Base-by-base conservation (phyloP, 1,140 invertebrate genomes). In the Neotoxoptera formosana region DNA sequence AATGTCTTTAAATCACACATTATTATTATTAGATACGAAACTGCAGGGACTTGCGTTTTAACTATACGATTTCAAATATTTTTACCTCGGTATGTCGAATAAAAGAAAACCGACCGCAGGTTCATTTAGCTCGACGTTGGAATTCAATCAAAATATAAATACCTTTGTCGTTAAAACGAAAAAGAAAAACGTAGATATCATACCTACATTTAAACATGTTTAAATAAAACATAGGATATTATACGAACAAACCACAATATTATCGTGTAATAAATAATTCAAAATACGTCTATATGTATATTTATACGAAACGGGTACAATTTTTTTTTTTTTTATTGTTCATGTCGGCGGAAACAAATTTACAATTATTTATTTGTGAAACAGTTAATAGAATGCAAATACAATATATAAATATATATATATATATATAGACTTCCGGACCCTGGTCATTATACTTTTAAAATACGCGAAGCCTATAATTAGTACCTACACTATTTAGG, bases 371-470 rank as follows among this genome's bases (percentile, higher is more conserved):
- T 20, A 89, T 89, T 89, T 34, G 87, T 53, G 48, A 89, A 89
- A 89, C 48, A 23, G 20, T 36, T 53, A 89, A 89, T 34, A 89
- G 25, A 89, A 89, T 89, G 87, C 48, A 89, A 53, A 89, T 89
- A n/a, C n/a, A n/a, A n/a, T n/a, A n/a, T n/a, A n/a, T n/a, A n/a
- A n/a, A n/a, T n/a, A n/a, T n/a, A n/a, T n/a, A n/a, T n/a, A n/a
- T n/a, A n/a, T n/a, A 36, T 34, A 53, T 11, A 89, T 23, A 17
- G 36, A n/a, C 48, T 51, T 89, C 87, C 87, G 87, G 87, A 51
- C 48, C 20, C n/a, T 34, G 34, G 87, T 53, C 48, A 89, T 53
- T 89, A 89, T n/a, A 53, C 87, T 53, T 41, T 89, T 51, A 89
- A 89, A 89, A 89, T 51, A 20, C 87, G 11, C 87, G 11, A 53